Evolutionary conservation across 2,797 vertebrate species (phyloP).

Genomic region (Molossus molossus): DNA sequence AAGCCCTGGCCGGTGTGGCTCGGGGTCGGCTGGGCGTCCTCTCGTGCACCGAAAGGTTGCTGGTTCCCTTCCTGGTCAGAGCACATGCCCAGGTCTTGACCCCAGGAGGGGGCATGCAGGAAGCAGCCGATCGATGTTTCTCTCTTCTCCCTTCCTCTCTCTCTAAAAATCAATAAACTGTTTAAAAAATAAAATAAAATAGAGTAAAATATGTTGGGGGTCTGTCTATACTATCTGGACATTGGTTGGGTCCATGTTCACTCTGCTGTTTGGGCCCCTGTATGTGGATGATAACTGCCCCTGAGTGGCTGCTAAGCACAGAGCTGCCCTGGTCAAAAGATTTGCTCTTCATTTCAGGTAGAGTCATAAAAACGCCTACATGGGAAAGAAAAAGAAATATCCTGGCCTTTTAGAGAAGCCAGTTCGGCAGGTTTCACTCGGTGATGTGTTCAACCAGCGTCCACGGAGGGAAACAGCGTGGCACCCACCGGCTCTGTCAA

Average conservation of each 20-base stretch:
- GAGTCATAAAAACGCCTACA: not conserved
- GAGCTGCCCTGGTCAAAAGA: constrained; percentile 22
- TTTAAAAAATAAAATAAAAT: no score
- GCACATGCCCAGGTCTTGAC: no score
- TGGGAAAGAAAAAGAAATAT: constrained; percentile 52
- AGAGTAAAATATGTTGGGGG: not conserved
- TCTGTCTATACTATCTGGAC: not conserved
- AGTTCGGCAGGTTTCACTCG: constrained; percentile 21
- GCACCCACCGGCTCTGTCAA: not conserved
- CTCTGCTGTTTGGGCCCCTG: not conserved
- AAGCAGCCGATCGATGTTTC: no score
- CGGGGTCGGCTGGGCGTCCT: no score
- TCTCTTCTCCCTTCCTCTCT: no score
- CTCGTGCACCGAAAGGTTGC: no score
- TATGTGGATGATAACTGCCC: not conserved
- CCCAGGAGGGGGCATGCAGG: no score
- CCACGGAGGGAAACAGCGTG: not conserved
- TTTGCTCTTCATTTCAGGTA: constrained; percentile 59
- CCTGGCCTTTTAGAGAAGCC: constrained; percentile 37
- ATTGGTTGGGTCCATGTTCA: not conserved
- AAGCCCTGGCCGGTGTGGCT: no score
- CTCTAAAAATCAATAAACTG: no score
- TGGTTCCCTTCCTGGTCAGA: no score
- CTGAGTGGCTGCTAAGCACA: not conserved
- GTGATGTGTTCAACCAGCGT: not conserved